These are phyloP conservation scores for Fulica atra DNA, from an alignment of 2,113 vertebrate genomes.

Conservation along the genomic window DNA sequence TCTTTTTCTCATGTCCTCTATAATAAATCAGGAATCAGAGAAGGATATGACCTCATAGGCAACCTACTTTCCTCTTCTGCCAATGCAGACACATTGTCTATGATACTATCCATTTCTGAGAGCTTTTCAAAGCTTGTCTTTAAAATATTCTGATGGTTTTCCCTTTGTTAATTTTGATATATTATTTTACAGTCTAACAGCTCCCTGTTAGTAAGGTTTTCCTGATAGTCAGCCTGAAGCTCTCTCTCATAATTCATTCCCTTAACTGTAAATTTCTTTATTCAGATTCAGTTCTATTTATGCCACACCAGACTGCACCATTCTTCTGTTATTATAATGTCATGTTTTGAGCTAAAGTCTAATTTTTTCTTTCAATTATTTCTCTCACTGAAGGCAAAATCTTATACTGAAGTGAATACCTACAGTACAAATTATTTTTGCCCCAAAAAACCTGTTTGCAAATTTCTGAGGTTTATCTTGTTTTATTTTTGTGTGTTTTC, in stretches of 20 bases:
- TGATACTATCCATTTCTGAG: neutral
- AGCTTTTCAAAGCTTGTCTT: constrained; percentile 27
- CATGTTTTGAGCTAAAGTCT: constrained; percentile 6
- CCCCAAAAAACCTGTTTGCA: neutral
- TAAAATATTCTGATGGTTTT: constrained; percentile 30
- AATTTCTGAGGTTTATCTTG: constrained; percentile 7
- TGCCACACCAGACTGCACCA: neutral
- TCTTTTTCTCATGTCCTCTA: neutral
- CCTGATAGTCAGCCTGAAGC: constrained; percentile 54
- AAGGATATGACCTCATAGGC: constrained; percentile 18
- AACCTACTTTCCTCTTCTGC: constrained; percentile 27
- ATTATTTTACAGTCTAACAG: constrained; percentile 55
- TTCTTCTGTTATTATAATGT: constrained; percentile 37
- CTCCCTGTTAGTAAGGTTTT: constrained; percentile 31
- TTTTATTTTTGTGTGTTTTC: constrained; percentile 17
- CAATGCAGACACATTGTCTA: neutral
- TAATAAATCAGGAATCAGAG: constrained; percentile 10
- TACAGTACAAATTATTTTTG: constrained; percentile 29
- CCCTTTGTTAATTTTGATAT: constrained; percentile 48
- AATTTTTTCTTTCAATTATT: constrained; percentile 43
- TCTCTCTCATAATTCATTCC: constrained; percentile 61
- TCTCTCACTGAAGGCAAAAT: constrained; percentile 24
- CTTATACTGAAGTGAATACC: neutral
- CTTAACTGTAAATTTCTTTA: constrained; percentile 63
- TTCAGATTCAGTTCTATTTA: constrained; percentile 58